Evolutionary conservation across 2,797 vertebrate genomes (phyloP).

Genomic region (Hyperoplus immaculatus): DNA sequence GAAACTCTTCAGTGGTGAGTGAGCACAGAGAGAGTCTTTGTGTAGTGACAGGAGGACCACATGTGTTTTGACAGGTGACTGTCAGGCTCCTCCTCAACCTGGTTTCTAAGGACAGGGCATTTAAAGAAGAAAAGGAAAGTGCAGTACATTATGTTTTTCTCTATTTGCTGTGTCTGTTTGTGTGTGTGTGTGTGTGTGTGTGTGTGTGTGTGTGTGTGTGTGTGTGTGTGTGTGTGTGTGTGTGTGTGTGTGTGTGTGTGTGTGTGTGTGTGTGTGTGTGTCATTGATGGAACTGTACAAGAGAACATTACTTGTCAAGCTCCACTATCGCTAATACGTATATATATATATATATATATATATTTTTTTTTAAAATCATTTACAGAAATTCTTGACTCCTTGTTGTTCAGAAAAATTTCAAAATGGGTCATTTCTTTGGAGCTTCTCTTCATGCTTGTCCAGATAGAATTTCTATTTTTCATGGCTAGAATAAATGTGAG

Average conservation of each 20-base stretch:
- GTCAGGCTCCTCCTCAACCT: not conserved
- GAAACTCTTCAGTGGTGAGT: not conserved
- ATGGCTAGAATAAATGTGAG: conserved; percentile 4
- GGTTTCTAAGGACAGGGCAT: conserved; percentile 1
- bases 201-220: too few species aligned
- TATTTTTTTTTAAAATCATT: not conserved
- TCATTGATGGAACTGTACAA: conserved; percentile 11
- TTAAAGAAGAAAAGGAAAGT: not conserved
- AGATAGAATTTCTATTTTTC: not conserved
- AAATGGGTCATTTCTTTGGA: not conserved
- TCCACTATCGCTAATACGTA: too few species aligned
- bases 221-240: too few species aligned
- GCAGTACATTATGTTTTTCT: not conserved
- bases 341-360: too few species aligned
- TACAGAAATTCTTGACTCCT: conserved; percentile 3
- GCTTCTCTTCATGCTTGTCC: not conserved
- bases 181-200: too few species aligned
- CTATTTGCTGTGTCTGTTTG: too few species aligned
- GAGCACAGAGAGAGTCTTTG: not conserved
- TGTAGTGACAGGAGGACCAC: not conserved
- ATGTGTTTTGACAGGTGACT: conserved; percentile 9
- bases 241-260: too few species aligned
- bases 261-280: not conserved
- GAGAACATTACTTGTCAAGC: not conserved
- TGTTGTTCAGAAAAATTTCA: not conserved